These are phyloP conservation scores for Dione juno DNA, from an alignment of 2,888 invertebrate genomes.

Conservation along the genomic window DNA sequence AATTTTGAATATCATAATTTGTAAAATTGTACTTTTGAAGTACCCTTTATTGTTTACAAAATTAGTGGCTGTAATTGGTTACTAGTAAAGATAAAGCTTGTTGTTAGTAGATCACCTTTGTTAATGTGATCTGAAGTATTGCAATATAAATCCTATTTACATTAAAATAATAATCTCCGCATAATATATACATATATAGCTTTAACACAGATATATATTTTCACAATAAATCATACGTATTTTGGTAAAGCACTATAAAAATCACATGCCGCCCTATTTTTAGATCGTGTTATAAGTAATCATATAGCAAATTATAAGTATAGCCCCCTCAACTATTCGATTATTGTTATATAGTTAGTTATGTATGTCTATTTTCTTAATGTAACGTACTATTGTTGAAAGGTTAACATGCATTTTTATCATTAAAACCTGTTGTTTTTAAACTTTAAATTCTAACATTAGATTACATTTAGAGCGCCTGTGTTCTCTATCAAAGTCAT, in stretches of 20 bases:
- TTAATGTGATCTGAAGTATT: constrained; percentile 81
- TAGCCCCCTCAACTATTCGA: constrained; percentile 26
- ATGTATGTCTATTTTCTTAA: constrained; percentile 20
- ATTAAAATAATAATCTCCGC: constrained; percentile 49
- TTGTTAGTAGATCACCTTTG: constrained; percentile 71
- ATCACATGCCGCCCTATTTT: constrained; percentile 77
- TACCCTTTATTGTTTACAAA: constrained; percentile 58
- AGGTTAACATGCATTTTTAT: constrained; percentile 8
- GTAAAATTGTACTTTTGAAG: constrained; percentile 67
- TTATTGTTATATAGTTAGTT: constrained; percentile 28
- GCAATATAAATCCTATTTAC: constrained; percentile 45
- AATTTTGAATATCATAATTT: constrained; percentile 73
- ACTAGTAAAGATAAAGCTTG: constrained; percentile 62
- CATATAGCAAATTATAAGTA: constrained; percentile 45
- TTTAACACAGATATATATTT: constrained; percentile 70
- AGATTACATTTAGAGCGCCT: not conserved
- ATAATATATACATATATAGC: constrained; percentile 49
- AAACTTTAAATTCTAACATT: not conserved
- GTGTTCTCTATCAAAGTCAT: not conserved
- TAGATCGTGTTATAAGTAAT: constrained; percentile 61
- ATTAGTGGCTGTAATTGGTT: constrained; percentile 67
- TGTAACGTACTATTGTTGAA: constrained; percentile 17
- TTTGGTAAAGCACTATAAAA: constrained; percentile 74
- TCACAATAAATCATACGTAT: constrained; percentile 65
- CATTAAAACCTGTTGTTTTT: constrained; percentile 13